A percentile compares a stretch with the other conserved stretches of the same genome.
Conservation (phyloP, 2,797 vertebrate species). For the Dallia pectoralis region DNA sequence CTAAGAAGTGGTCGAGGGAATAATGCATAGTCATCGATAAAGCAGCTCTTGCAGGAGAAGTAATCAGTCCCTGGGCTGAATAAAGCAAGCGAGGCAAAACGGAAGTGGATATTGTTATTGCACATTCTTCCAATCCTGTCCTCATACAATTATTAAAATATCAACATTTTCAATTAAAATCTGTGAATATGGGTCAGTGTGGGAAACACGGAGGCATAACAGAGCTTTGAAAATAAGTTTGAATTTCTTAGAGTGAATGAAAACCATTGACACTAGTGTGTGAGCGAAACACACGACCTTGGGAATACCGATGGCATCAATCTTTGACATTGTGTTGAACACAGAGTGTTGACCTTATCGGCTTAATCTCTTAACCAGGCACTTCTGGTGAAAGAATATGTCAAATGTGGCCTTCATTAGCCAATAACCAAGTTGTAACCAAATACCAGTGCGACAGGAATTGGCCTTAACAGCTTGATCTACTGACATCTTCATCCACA, state of each 20-base stretch:
- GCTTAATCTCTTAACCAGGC: no score
- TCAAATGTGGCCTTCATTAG: no score
- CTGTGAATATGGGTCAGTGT: conserved; percentile 2
- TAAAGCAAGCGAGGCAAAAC: not conserved
- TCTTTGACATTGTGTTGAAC: not conserved
- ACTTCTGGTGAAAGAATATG: no score
- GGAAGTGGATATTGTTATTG: not conserved
- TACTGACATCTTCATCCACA: no score
- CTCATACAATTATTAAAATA: not conserved
- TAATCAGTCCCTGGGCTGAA: not conserved
- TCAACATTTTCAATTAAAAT: conserved; percentile 4
- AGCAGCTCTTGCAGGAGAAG: not conserved
- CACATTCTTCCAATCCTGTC: not conserved
- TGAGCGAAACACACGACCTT: not conserved
- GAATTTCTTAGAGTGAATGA: not conserved
- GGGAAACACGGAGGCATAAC: not conserved
- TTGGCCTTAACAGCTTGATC: no score
- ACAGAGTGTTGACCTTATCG: not conserved
- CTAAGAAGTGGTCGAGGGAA: not conserved
- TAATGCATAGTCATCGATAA: not conserved
- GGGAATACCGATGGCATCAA: not conserved
- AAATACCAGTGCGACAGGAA: no score
- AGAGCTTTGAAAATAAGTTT: not conserved
- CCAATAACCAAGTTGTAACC: no score
- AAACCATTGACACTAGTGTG: not conserved